Base-by-base conservation (phyloP, 2,888 invertebrate species). In the Lithodes maja region DNA sequence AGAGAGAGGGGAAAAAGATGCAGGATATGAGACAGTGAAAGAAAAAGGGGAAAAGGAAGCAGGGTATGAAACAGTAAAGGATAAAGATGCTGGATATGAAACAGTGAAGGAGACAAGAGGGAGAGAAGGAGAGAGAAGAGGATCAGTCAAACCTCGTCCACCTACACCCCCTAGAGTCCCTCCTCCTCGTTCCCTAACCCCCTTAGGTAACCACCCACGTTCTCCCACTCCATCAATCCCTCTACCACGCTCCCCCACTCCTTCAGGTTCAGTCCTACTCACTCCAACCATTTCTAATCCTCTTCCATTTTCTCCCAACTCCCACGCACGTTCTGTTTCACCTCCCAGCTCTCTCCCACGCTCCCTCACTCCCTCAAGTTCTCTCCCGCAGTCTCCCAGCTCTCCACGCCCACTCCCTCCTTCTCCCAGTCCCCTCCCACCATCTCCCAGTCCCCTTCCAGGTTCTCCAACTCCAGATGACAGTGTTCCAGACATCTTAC, bases 401-500 rank as follows among this genome's bases (percentile, higher is more conserved):
- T 71, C 15, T n/a, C 71, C 71, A 9, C 7, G 71, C n/a, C 71
- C 53, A 9, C 15, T 53, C 33, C 53, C 79, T 17, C 53, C 2
- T 12, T 55, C 84, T 33, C 49, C 81, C 17, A 61, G 61, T 68
- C 81, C 81, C 49, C 81, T 12, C 68, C 82, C 52, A 2, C 68
- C 49, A 17, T 12, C 15, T n/a, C 71, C 71, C n/a, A 71, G 71
- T n/a, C 71, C 53, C 15, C 53, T 53, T 33, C 53, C 53, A 79
- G 53, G 49, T 12, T 75, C 84, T 75, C 49, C 84, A 17, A 75
- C 12, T n/a, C 3, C 84, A 69, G 89, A 91, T 2, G 91, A 92
- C 55, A 84, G 74, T 71, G 83, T 89, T 7, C 91, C 91, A 7
- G 91, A 91, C 78, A 91, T 91, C 75, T 55, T 91, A 33, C 90